Base-by-base conservation (phyloP, 1,140 invertebrate species). In the Diorhabda carinulata region DNA sequence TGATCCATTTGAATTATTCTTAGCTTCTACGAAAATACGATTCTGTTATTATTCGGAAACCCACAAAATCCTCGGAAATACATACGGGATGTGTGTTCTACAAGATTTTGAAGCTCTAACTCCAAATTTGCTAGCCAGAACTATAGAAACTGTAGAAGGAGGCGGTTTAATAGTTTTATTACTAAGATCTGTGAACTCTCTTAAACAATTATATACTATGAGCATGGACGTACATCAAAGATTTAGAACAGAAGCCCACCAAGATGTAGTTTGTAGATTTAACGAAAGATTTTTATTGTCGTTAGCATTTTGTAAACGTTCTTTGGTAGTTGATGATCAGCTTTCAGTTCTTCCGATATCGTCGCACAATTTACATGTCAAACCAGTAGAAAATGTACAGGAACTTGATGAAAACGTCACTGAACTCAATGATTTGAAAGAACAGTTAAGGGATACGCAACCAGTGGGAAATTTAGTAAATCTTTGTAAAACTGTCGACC, bases 71-170 rank as follows among this genome's bases (percentile, higher is more conserved):
- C 85, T 99, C 2, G 98, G 98, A 65, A 96, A 97, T 72, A 99
- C 98, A 1, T 99, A 93, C 84, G 97, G 96, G 67, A 97, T 98
- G 87, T 97, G 96, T 84, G 89, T 99, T 68, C 84, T 99, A 68
- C 96, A 98, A 90, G 98, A 99, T 84, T 99, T 99, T 86, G 98
- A 99, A 86, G 97, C 97, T 3, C 77, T 99, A 1, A 99, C 98
- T n/a, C 98, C 98, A 4, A 99, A 99, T 83, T 85, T 99, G 58
- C 84, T 99, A 77, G 98, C 98, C 0, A 85, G 98, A 72, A 99
- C 98, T 4, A 90, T 99, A 73, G 98, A 99, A 87, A 99, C 98
- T 0, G 95, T 99, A 1, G 96, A 99, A 87, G 98, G 98, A 66
- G 98, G 98, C 69, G 98, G 98, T 40, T 76, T 99, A 0, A 90